Evolutionary conservation across 1,140 invertebrate species (phyloP), one percentile per base, ranked within the genome.

Genomic region (Conus betulinus): DNA sequence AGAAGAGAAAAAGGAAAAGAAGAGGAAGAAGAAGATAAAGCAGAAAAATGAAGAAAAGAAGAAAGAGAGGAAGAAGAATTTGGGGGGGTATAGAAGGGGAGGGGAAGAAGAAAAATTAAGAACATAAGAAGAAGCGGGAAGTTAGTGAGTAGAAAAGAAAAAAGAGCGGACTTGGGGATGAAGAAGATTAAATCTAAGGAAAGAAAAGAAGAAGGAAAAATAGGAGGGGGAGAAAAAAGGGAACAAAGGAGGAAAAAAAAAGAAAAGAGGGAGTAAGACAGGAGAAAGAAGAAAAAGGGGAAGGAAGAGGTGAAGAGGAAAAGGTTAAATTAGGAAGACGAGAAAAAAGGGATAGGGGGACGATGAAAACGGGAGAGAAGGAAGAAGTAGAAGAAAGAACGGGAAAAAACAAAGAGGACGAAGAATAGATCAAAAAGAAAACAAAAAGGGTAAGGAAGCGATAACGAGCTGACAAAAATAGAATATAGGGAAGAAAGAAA

Each of bases 1-100:
- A 79, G 78, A 79, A n/a, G n/a, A n/a, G n/a, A n/a, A 79, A n/a
- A n/a, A n/a, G 39, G 78, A 79, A 51, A n/a, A 79, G 78, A 81
- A 25, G n/a, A 25, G 4, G 51, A 52, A 25, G 25, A 25, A 52
- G 51, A 25, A 25, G 78, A n/a, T 11, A 79, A 51, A n/a, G n/a
- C n/a, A 79, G 78, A 79, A 79, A 79, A n/a, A 79, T 10, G n/a
- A n/a, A 79, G 25, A 25, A 5, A 79, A n/a, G n/a, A 25, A 81
- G 51, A 81, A 25, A 5, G 4, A 81, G 78, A 81, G 4, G 25
- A 25, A 81, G 78, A 81, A 25, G 25, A 25, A n/a, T n/a, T n/a
- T n/a, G n/a, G n/a, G n/a, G n/a, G n/a, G n/a, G n/a, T n/a, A n/a
- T n/a, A n/a, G n/a, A n/a, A n/a, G n/a, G n/a, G n/a, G 78, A n/a